These are phyloP conservation scores for Danio choprae DNA, from an alignment of 2,797 vertebrate genomes.

Conservation along the genomic window DNA sequence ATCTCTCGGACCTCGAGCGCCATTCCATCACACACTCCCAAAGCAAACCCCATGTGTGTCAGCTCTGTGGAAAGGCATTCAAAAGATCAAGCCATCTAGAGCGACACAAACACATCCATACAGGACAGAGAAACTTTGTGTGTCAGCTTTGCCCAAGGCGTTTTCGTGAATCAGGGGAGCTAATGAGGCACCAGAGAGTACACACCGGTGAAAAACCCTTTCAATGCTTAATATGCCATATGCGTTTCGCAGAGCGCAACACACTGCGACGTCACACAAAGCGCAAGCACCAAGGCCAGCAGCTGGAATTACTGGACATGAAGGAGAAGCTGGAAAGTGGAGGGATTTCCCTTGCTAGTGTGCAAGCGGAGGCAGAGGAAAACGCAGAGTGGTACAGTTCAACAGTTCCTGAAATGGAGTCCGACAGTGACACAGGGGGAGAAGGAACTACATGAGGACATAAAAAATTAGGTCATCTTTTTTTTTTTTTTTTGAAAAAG, in stretches of 20 bases:
- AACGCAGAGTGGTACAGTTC: constrained; percentile 84
- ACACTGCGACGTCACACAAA: constrained; percentile 89
- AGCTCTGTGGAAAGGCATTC: constrained; percentile 89
- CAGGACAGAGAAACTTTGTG: constrained; percentile 87
- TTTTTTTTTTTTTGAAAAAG: constrained; percentile 1
- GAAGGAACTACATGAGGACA: constrained; percentile 53
- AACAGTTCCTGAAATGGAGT: constrained; percentile 77
- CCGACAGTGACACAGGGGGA: constrained; percentile 60
- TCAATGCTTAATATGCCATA: constrained; percentile 89
- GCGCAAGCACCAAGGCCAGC: constrained; percentile 85
- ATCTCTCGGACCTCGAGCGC: constrained; percentile 90
- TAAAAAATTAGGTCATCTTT: constrained; percentile 12
- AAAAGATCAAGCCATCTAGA: constrained; percentile 92
- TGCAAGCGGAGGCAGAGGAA: constrained; percentile 76
- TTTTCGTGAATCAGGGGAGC: constrained; percentile 90
- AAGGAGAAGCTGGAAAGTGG: constrained; percentile 67
- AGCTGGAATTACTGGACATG: constrained; percentile 79
- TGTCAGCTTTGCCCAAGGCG: constrained; percentile 88
- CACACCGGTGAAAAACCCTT: constrained; percentile 92
- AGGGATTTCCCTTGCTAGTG: constrained; percentile 48
- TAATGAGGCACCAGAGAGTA: constrained; percentile 89
- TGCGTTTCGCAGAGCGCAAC: constrained; percentile 90
- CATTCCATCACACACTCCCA: constrained; percentile 92
- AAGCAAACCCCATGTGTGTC: constrained; percentile 88
- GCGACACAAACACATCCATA: constrained; percentile 92